A percentile compares a stretch with the other conserved stretches of the same genome.
Conservation (phyloP, 2,888 invertebrate species). For the Eumerus sabulonum region DNA sequence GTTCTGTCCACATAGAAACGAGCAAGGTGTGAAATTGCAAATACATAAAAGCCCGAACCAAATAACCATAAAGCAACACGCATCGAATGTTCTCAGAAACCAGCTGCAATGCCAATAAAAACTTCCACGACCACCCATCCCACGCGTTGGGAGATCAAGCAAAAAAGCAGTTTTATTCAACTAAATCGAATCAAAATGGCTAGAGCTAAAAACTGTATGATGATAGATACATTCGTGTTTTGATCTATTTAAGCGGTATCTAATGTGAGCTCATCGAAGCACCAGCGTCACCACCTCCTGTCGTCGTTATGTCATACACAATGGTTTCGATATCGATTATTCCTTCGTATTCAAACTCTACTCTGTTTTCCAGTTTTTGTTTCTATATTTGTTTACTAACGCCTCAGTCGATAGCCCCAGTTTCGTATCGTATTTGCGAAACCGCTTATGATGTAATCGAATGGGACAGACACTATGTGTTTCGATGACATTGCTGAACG, state of each 20-base stretch:
- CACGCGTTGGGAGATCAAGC: not conserved
- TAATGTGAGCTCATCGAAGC: constrained; percentile 41
- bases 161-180: not conserved
- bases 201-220: not conserved
- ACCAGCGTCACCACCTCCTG: constrained; percentile 24
- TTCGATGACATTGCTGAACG: too few species aligned
- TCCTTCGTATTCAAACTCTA: constrained; percentile 6
- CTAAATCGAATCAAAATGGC: too few species aligned
- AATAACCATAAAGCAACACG: not conserved
- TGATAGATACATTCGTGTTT: not conserved
- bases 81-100: not conserved
- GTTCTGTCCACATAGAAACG: too few species aligned
- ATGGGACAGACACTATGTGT: not conserved
- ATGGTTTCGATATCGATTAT: constrained; percentile 26
- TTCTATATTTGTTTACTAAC: constrained; percentile 6
- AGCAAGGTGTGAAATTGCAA: too few species aligned
- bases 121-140: not conserved
- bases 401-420: not conserved
- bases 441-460: constrained; percentile 32
- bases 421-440: not conserved
- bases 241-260: not conserved
- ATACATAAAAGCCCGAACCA: too few species aligned
- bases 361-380: not conserved
- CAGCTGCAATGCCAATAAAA: not conserved
- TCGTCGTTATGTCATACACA: constrained; percentile 10